Conservation (phyloP, 2,113 vertebrate genomes). For the Tetrax tetrax region DNA sequence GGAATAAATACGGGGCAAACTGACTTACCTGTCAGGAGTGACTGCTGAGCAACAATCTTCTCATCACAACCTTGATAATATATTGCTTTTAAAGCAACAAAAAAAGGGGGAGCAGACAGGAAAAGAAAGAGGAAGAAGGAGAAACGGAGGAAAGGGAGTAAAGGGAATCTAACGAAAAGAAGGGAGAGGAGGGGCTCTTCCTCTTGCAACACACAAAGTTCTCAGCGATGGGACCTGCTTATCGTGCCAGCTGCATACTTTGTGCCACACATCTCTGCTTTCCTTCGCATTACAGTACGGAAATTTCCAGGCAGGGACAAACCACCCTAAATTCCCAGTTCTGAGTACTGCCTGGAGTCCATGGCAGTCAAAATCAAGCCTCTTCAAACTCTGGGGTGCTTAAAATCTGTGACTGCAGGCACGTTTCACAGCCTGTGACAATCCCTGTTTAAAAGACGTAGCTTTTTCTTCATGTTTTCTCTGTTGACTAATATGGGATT, state of each 20-base stretch:
- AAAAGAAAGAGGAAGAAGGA: conserved; percentile 26
- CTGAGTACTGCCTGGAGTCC: background rate
- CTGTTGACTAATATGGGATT: background rate
- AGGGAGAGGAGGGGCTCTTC: conserved; percentile 18
- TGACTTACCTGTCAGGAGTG: conserved; percentile 55
- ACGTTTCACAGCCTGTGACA: background rate
- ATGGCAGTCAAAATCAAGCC: background rate
- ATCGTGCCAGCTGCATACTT: background rate
- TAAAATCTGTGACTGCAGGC: background rate
- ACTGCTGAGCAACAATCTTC: conserved; percentile 45
- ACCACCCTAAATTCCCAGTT: background rate
- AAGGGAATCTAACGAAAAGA: conserved; percentile 42
- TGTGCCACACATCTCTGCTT: background rate
- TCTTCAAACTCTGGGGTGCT: background rate
- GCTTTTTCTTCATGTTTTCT: background rate
- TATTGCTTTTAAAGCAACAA: conserved; percentile 59
- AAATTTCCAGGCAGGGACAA: background rate
- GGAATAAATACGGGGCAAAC: background rate
- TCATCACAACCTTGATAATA: conserved; percentile 39
- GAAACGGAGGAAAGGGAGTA: conserved; percentile 35
- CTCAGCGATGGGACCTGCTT: background rate
- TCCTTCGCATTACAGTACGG: background rate
- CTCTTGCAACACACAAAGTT: background rate
- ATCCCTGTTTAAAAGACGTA: background rate
- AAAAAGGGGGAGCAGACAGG: conserved; percentile 6